These are phyloP conservation scores for Volucella zonaria DNA, from an alignment of 2,888 invertebrate genomes.

Conservation along the genomic window DNA sequence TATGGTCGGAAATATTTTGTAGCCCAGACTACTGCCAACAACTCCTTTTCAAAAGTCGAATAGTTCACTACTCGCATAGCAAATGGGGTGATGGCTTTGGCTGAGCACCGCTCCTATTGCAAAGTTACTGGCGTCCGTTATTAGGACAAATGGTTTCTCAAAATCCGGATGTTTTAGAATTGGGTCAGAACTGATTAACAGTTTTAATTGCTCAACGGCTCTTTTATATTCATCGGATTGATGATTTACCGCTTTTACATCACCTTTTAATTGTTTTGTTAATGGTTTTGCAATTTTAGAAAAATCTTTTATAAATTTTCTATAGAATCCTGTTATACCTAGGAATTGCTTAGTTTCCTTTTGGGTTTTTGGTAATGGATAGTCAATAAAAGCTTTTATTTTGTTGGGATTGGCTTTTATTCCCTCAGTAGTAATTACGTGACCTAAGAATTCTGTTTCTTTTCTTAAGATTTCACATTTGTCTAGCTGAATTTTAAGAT, in stretches of 20 bases:
- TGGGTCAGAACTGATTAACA: conserved; percentile 7
- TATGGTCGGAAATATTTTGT: conserved; percentile 20
- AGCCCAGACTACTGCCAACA: conserved; percentile 61
- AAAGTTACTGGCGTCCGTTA: conserved; percentile 65
- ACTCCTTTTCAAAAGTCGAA: conserved; percentile 60
- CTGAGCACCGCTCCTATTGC: conserved; percentile 69
- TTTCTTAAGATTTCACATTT: too few species aligned
- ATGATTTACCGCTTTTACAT: conserved; percentile 19
- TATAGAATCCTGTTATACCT: conserved; percentile 74
- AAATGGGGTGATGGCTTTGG: conserved; percentile 59
- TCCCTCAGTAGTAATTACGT: conserved; percentile 76
- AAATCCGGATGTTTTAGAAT: conserved; percentile 64
- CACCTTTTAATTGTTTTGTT: conserved; percentile 57
- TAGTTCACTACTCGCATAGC: conserved; percentile 63
- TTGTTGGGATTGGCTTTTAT: conserved; percentile 77
- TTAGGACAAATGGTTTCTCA: conserved; percentile 58
- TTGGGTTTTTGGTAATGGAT: conserved; percentile 46
- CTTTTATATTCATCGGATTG: conserved; percentile 19
- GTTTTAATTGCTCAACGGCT: conserved; percentile 15
- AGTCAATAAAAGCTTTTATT: conserved; percentile 10
- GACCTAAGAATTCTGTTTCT: conserved; percentile 70
- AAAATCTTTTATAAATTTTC: conserved; percentile 71
- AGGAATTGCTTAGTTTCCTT: conserved; percentile 76
- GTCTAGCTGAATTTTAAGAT: conserved; percentile 72
- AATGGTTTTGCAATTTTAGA: conserved; percentile 63